Evolutionary conservation across 2,797 vertebrate genomes (phyloP), one percentile per base, ranked within the genome.

Genomic region (Megaceryle alcyon): DNA sequence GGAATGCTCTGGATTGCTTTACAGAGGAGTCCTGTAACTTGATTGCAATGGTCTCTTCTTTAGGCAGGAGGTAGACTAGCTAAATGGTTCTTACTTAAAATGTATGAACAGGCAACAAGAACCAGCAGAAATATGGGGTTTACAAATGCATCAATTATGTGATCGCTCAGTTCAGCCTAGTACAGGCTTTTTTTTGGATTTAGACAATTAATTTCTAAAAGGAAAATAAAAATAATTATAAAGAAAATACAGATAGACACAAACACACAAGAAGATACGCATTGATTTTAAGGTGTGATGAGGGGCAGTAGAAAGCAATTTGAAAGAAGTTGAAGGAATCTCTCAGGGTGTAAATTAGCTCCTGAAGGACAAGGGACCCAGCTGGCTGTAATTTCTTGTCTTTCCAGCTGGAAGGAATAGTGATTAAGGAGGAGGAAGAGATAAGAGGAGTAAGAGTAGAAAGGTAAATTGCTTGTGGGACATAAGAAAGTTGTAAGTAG

Each of bases 191-290:
- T 72, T 68, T 33, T 60, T 37, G 73, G 49, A 48, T 64, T 82
- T 61, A 87, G 53, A 35, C 39, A 66, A 84, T 88, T 84, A 75
- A 69, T 12, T 82, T 75, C 23, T 68, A 71, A 81, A 66, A 84
- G 33, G 18, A 13, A 57, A 44, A 37, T 25, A 41, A 18, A 33
- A 48, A 31, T 75, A 28, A 60, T 41, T 15, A 41, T 63, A 39
- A 37, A 18, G 19, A 76, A 41, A 14, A 37, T 70, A 48, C 7
- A 48, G 68, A 60, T 43, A 18, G 28, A 8, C 20, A 35, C 18
- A 60, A 85, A 35, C 26, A 56, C 12, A 14, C 0, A 37, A 9
- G 5, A 66, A 66, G 48, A 35, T 29, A 5, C 43, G 4, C 60
- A 13, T 9, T 81, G 57, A 81, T 68, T 71, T 68, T 75, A 82